phyloP scores from a whole-genome alignment of 2,888 invertebrate genomes.

The Apocheima hispidaria region DNA sequence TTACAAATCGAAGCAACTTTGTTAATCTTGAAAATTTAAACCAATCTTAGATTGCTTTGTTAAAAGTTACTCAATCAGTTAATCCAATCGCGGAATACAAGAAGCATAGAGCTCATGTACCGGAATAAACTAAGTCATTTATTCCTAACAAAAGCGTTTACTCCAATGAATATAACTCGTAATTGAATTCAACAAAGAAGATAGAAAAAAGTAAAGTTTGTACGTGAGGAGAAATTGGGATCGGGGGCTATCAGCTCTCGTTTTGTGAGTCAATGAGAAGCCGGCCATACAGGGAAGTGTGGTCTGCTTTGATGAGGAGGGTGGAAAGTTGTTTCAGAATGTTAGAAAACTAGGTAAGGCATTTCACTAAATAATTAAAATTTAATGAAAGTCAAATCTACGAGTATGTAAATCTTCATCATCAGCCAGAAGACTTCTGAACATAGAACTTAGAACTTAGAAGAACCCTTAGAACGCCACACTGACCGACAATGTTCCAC shows the following conservation, averaged over 20 bases:
- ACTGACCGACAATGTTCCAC: no score
- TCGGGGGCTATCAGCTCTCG: conserved; percentile 66
- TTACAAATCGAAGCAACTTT: conserved; percentile 34
- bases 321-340: no score
- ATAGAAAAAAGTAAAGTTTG: conserved; percentile 77
- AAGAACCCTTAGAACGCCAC: no score
- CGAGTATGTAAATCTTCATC: no score
- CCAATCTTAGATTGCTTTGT: conserved; percentile 12
- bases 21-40: conserved; percentile 10
- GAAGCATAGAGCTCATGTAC: conserved; percentile 46
- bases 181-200: conserved; percentile 79
- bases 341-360: no score
- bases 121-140: conserved; percentile 55
- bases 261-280: conserved; percentile 74
- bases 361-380: no score
- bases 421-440: no score
- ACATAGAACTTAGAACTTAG: no score
- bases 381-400: no score
- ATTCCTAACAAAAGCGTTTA: conserved; percentile 59
- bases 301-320: conserved; percentile 10
- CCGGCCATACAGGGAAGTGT: conserved; percentile 40
- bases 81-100: conserved; percentile 31
- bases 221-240: conserved; percentile 76
- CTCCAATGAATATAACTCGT: conserved; percentile 67
- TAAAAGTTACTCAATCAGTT: conserved; percentile 30